Conservation (phyloP, 2,113 vertebrate species). For the Dendrocopos noguchii region DNA sequence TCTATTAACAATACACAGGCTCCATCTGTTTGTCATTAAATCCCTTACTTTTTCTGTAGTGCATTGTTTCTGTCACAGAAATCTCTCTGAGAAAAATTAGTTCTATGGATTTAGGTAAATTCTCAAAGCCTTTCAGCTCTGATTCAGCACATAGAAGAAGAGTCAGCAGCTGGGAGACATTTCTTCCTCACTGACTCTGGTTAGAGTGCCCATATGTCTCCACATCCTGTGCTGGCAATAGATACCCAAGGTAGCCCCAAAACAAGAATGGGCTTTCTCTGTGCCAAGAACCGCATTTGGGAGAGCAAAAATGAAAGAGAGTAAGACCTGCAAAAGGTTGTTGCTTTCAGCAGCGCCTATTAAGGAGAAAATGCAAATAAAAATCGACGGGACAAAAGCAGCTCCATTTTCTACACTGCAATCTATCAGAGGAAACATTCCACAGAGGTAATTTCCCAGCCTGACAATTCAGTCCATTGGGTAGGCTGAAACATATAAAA, state of each 20-base stretch:
- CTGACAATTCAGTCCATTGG: background rate
- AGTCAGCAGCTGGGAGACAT: background rate
- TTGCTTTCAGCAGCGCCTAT: background rate
- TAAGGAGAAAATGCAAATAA: background rate
- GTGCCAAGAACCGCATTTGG: background rate
- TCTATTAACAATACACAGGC: constrained; percentile 3
- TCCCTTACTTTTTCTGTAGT: background rate
- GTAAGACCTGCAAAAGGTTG: background rate
- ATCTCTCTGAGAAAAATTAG: background rate
- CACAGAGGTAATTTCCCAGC: background rate
- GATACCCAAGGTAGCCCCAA: background rate
- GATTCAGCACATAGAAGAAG: background rate
- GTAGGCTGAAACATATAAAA: background rate
- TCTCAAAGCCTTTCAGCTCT: background rate
- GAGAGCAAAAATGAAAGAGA: background rate
- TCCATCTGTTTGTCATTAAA: constrained; percentile 66
- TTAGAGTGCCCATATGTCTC: fast-evolving
- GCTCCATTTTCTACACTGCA: background rate
- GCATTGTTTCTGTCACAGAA: background rate
- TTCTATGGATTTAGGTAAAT: background rate
- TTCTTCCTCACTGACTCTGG: background rate
- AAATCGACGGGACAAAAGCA: background rate
- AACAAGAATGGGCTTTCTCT: background rate
- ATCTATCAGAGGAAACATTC: background rate
- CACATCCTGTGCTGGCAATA: background rate